Base-by-base conservation (phyloP, 2,888 invertebrate genomes). In the Drosophila rellima region DNA sequence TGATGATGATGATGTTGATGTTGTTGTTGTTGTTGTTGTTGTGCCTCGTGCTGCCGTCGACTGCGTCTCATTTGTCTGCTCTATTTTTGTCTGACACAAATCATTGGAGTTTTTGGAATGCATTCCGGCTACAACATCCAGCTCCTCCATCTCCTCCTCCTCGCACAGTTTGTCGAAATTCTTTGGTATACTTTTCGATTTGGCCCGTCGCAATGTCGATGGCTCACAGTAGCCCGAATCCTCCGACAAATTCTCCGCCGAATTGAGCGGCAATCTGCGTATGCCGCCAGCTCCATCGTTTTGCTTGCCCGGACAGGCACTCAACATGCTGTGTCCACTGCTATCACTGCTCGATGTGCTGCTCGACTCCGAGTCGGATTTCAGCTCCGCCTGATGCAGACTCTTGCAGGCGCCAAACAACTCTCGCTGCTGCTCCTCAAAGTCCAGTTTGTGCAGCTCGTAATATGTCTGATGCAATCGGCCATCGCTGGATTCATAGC, bases 181-280 rank as follows among this genome's bases (percentile, higher is more conserved):
- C 86, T 93, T 93, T 52, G 93, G 93, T 75, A 93, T 93, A 66
- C 93, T 93, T 78, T 92, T 93, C 29, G 93, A 93, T 83, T 93
- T 93, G 35, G 82, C 73, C 35, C 91, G 83, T 10, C 88, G 73
- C 78, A 90, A 59, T 45, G 90, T 82, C 37, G 89, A 83, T 29
- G 90, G 90, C 75, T 96, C 96, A 88, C 96, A 94, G 92, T 95
- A 96, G 57, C 96, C 96, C 84, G 96, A 96, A 92, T 96, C 96
- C 91, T 96, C 96, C 89, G 96, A 96, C 75, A 96, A 93, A 93
- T 96, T 96, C 91, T 96, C 96, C 20, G 95, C 95, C 47, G 96
- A 96, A 82, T 94, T 94, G 82, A 95, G 95, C 20, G 91, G 90
- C 55, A 81, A 71, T 1, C 87, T 74, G 0, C 85, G 67, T 0